These are phyloP conservation scores for Silurus aristotelis DNA, from an alignment of 2,797 vertebrate species.

Conservation along the genomic window DNA sequence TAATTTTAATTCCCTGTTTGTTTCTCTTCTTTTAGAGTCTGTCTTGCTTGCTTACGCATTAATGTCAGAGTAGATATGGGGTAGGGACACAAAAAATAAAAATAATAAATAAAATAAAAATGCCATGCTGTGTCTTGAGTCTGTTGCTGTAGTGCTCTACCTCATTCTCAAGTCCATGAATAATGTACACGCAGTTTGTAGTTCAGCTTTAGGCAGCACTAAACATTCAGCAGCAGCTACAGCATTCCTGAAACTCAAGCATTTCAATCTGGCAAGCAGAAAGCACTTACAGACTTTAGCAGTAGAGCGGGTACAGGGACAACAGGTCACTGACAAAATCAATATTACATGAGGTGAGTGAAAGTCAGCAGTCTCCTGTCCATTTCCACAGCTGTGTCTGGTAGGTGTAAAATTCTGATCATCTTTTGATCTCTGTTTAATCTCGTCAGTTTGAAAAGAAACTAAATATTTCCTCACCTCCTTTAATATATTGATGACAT, in stretches of 20 bases:
- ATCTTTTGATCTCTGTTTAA: conserved; percentile 54
- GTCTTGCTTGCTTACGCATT: background rate
- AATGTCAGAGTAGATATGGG: background rate
- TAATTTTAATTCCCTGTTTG: background rate
- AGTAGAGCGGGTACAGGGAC: conserved; percentile 14
- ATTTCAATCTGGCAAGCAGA: conserved; percentile 6
- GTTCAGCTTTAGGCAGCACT: conserved; percentile 8
- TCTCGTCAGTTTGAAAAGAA: conserved; percentile 45
- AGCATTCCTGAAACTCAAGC: background rate
- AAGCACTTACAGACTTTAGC: conserved; percentile 15
- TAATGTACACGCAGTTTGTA: conserved; percentile 40
- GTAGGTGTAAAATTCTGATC: conserved; percentile 30
- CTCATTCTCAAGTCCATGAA: conserved; percentile 35
- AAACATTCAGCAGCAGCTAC: conserved; percentile 25
- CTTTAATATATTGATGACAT: conserved; percentile 64
- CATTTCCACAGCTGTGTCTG: conserved; percentile 26
- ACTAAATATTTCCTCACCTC: conserved; percentile 66
- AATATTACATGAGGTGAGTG: conserved; percentile 25
- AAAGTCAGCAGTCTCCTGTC: conserved; percentile 23
- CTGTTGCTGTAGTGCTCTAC: background rate
- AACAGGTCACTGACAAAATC: conserved; percentile 26
- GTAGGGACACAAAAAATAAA: no score
- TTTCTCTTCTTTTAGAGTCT: background rate
- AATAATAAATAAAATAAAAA: background rate
- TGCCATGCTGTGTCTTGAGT: background rate